Percentiles rank a stretch among this genome's conserved stretches.
Evolutionary conservation across 2,888 invertebrate genomes (phyloP).

Genomic region (Siphlonurus alternatus): DNA sequence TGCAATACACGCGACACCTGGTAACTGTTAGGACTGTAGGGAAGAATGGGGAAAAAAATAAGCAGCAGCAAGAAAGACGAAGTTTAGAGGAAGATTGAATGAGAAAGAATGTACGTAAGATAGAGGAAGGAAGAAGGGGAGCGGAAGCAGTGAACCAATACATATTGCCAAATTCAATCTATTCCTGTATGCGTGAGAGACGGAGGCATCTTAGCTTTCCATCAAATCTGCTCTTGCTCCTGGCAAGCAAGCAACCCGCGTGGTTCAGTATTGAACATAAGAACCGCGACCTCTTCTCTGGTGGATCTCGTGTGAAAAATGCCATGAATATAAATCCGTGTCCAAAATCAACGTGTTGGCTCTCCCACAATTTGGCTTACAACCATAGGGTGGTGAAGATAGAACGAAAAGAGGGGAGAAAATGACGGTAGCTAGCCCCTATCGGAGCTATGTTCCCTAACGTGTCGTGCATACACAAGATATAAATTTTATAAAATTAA

Average conservation of each 20-base stretch:
- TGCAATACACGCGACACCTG: background rate
- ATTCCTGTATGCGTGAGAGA: background rate
- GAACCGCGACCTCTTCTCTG: no score
- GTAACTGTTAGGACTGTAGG: background rate
- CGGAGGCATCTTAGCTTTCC: background rate
- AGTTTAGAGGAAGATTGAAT: background rate
- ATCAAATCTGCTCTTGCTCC: no score
- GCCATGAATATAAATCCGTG: background rate
- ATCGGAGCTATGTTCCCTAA: background rate
- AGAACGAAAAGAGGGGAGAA: background rate
- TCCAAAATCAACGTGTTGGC: background rate
- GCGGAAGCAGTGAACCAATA: background rate
- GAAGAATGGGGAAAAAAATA: background rate
- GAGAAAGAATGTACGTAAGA: background rate
- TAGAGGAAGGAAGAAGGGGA: background rate
- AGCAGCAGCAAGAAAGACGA: background rate
- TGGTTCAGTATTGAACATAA: no score
- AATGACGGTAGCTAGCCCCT: background rate
- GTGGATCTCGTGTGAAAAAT: background rate
- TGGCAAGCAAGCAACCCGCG: no score
- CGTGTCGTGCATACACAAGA: background rate
- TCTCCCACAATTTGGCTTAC: background rate
- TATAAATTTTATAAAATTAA: background rate
- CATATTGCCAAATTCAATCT: slow-evolving; percentile 4
- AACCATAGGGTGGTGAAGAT: background rate